Evolutionary conservation across 2,888 invertebrate genomes (phyloP).

Genomic region (Aplocera efformata): DNA sequence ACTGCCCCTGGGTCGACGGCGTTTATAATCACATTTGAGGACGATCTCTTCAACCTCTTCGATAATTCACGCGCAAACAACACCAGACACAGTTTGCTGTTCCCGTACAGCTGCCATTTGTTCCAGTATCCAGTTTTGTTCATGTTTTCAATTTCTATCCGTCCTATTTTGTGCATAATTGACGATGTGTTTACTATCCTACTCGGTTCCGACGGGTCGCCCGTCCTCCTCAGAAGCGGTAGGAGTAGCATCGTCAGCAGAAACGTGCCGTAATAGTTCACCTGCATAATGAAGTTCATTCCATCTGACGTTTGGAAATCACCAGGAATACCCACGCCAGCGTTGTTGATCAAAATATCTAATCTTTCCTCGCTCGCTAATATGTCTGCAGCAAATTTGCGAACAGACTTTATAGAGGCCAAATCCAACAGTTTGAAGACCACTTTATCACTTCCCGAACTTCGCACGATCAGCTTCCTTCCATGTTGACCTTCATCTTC

Average conservation of each 20-base stretch:
- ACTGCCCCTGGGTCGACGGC: slow-evolving; percentile 92
- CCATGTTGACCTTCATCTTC: slow-evolving; percentile 56
- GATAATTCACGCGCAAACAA: slow-evolving; percentile 87
- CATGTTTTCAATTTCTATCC: slow-evolving; percentile 84
- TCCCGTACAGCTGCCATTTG: slow-evolving; percentile 76
- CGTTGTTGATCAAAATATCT: slow-evolving; percentile 94
- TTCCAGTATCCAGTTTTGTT: slow-evolving; percentile 80
- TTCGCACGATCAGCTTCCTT: slow-evolving; percentile 82
- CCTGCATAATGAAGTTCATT: slow-evolving; percentile 92
- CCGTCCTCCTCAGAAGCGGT: slow-evolving; percentile 84
- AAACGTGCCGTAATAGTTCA: slow-evolving; percentile 96
- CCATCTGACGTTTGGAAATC: slow-evolving; percentile 86
- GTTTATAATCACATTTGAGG: slow-evolving; percentile 86
- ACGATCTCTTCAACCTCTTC: slow-evolving; percentile 79
- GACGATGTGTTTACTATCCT: slow-evolving; percentile 91
- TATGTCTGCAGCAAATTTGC: slow-evolving; percentile 90
- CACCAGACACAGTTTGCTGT: slow-evolving; percentile 86
- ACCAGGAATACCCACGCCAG: slow-evolving; percentile 86
- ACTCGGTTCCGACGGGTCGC: slow-evolving; percentile 79
- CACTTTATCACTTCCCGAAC: slow-evolving; percentile 84
- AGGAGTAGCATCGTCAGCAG: slow-evolving; percentile 93
- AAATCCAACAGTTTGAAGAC: slow-evolving; percentile 87
- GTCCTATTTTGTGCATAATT: slow-evolving; percentile 84
- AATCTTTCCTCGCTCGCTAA: slow-evolving; percentile 84
- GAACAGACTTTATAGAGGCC: slow-evolving; percentile 86